Percentiles rank a stretch among this genome's conserved stretches.
These are phyloP conservation scores for Oxyruncus cristatus DNA, from an alignment of 2,113 vertebrate species.

Conservation along the genomic window DNA sequence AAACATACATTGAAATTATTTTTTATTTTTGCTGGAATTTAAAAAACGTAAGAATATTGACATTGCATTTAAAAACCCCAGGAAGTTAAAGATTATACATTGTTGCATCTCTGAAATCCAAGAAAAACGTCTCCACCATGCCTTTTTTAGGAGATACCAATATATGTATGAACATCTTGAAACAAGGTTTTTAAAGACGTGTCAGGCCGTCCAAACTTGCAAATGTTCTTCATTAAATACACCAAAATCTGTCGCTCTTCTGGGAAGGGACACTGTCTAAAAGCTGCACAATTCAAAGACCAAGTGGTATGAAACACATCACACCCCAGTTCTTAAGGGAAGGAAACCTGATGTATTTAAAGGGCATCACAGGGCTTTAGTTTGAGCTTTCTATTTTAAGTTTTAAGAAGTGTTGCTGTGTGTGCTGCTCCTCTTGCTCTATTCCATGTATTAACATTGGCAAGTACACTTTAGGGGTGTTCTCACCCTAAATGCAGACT, in stretches of 20 bases:
- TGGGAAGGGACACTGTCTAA: neutral
- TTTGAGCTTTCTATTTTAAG: neutral
- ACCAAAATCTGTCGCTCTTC: constrained; percentile 27
- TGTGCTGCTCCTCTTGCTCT: neutral
- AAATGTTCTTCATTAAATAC: constrained; percentile 44
- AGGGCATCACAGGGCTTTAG: neutral
- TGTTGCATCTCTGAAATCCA: constrained; percentile 57
- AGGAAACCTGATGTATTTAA: neutral
- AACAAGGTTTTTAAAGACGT: neutral
- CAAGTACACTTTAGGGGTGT: neutral
- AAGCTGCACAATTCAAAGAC: constrained; percentile 18
- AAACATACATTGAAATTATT: constrained; percentile 63
- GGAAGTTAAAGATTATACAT: constrained; percentile 55
- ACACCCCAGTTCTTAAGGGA: neutral
- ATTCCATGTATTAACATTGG: neutral
- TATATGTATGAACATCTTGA: constrained; percentile 23
- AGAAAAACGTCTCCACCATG: neutral
- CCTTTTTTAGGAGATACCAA: neutral
- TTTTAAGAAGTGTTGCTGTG: neutral
- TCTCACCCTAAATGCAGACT: neutral
- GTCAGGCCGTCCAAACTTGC: constrained; percentile 6
- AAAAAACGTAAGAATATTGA: constrained; percentile 72
- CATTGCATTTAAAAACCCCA: constrained; percentile 69
- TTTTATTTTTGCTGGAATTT: constrained; percentile 74
- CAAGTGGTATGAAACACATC: neutral